Percentiles rank a stretch among this genome's conserved stretches.
These are phyloP conservation scores for Amazona guildingii DNA, from an alignment of 2,113 vertebrate species.

Conservation along the genomic window DNA sequence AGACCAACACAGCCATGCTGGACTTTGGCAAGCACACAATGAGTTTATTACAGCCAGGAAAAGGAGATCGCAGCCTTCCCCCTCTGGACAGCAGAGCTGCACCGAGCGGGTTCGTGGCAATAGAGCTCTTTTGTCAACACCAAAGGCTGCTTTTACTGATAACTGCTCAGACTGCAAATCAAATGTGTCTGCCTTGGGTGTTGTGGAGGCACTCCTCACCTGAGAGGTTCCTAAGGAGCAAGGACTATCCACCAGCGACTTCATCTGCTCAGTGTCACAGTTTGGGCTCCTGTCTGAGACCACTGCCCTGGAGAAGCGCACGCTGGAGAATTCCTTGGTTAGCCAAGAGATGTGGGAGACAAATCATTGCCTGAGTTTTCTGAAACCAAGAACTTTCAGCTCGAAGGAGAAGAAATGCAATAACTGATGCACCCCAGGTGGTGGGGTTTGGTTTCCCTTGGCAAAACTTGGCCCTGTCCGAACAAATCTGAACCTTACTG, in stretches of 20 bases:
- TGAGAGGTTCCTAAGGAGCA: not conserved
- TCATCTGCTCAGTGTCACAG: not conserved
- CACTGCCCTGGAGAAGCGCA: not conserved
- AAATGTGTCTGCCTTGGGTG: not conserved
- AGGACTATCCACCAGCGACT: not conserved
- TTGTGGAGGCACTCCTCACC: not conserved
- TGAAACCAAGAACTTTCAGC: not conserved
- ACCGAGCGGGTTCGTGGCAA: not conserved
- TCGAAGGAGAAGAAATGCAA: not conserved
- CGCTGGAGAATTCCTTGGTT: not conserved
- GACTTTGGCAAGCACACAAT: not conserved
- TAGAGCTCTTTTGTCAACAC: not conserved
- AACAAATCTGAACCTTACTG: not conserved
- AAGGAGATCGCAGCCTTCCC: not conserved
- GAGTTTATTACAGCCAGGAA: conserved; percentile 9
- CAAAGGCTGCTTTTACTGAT: not conserved
- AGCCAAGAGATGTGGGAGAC: not conserved
- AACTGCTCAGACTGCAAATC: not conserved
- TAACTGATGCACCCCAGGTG: rapidly evolving
- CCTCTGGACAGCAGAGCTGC: not conserved
- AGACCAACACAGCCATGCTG: not conserved
- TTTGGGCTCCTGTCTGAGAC: not conserved
- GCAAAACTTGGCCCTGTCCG: not conserved
- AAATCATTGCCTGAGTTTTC: not conserved
- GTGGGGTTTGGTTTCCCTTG: not conserved